Conservation (phyloP, 2,888 invertebrate genomes). For the Timema podura region DNA sequence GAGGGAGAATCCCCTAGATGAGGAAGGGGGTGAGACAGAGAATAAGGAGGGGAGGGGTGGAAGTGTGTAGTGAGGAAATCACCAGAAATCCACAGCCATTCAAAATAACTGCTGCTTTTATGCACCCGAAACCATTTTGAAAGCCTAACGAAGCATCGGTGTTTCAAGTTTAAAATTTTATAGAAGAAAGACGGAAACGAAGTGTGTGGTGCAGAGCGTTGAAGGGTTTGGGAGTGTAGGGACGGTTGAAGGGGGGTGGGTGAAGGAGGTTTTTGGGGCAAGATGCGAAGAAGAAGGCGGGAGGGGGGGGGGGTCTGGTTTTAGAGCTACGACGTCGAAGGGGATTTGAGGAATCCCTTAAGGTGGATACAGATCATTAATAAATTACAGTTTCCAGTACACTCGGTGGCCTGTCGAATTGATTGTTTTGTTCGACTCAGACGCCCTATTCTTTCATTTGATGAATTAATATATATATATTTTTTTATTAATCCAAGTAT, state of each 20-base stretch:
- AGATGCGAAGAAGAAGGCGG: background rate
- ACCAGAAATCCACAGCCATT: background rate
- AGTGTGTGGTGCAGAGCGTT: background rate
- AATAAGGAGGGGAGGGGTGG: background rate
- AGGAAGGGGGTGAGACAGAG: background rate
- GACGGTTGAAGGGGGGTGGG: background rate
- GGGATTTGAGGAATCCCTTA: constrained; percentile 5
- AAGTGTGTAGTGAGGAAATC: background rate
- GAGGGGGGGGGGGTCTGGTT: background rate
- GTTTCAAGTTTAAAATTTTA: constrained; percentile 8
- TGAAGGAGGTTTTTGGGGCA: background rate
- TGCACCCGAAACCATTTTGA: background rate
- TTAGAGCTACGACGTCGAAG: background rate
- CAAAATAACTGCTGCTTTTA: constrained; percentile 1
- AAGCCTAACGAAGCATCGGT: constrained; percentile 11
- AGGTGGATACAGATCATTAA: background rate
- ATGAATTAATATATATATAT: too few species aligned
- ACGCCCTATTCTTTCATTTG: too few species aligned
- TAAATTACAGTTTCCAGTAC: background rate
- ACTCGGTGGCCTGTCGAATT: too few species aligned
- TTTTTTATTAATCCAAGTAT: too few species aligned
- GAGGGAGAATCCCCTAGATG: background rate
- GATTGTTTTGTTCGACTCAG: too few species aligned
- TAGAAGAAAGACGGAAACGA: background rate
- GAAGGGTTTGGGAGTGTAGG: background rate